phyloP scores from a whole-genome alignment of 2,113 vertebrate species.

The Pteruthius melanotis region DNA sequence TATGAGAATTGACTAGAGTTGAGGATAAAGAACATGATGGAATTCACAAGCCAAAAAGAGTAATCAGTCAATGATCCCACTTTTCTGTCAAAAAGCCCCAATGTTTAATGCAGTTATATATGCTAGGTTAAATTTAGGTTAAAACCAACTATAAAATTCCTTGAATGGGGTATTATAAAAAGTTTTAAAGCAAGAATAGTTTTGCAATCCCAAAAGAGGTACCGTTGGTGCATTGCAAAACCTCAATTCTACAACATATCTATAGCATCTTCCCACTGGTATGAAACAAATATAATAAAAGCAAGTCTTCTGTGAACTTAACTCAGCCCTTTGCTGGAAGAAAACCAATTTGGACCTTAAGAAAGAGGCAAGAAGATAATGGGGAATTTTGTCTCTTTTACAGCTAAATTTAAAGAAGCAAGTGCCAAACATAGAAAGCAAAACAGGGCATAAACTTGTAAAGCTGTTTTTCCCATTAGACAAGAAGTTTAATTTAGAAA shows the following conservation, averaged over 20 bases:
- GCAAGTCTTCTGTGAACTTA: neutral
- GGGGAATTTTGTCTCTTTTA: neutral
- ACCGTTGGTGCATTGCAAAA: neutral
- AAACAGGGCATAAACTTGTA: neutral
- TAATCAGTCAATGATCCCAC: neutral
- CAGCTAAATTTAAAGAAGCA: neutral
- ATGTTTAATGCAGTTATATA: neutral
- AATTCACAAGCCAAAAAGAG: neutral
- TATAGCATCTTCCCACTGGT: neutral
- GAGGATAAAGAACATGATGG: neutral
- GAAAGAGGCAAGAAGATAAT: neutral
- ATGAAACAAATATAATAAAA: neutral
- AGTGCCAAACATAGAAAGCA: neutral
- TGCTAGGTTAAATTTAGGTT: neutral
- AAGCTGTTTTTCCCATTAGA: neutral
- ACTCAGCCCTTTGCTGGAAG: neutral
- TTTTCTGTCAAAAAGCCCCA: neutral
- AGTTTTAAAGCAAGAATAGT: neutral
- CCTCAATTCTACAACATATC: neutral
- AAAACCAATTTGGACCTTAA: neutral
- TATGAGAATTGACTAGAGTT: neutral
- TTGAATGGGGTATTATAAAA: neutral
- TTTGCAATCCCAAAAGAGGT: neutral
- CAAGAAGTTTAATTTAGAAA: neutral
- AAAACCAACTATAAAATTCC: neutral